Conservation (phyloP, 2,113 vertebrate species). For the Eleginops maclovinus region DNA sequence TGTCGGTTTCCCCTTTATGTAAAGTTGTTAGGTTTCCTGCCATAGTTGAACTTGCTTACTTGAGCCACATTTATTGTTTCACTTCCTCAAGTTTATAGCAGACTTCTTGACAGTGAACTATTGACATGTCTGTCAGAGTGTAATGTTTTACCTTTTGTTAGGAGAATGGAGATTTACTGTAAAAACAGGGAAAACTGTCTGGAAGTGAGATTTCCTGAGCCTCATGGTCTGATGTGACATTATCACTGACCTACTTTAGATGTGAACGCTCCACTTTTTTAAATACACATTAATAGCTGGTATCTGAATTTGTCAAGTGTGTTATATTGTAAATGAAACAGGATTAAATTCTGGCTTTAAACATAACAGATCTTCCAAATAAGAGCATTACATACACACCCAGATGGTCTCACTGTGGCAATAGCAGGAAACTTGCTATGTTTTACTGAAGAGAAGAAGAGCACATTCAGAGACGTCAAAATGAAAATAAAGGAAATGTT, state of each 20-base stretch:
- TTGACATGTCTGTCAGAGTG: neutral
- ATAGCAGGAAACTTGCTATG: neutral
- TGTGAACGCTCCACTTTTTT: constrained; percentile 55
- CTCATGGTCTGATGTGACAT: constrained; percentile 40
- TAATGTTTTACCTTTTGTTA: neutral
- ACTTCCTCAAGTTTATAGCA: constrained; percentile 45
- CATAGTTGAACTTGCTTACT: constrained; percentile 12
- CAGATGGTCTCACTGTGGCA: constrained; percentile 56
- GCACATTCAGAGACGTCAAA: neutral
- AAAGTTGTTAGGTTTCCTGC: neutral
- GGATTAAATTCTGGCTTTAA: constrained; percentile 55
- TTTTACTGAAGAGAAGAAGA: neutral
- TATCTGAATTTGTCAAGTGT: constrained; percentile 43
- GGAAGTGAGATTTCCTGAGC: constrained; percentile 57
- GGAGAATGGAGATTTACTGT: constrained; percentile 27
- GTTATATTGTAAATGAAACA: constrained; percentile 52
- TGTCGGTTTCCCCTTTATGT: constrained; percentile 27
- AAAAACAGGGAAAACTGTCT: constrained; percentile 57
- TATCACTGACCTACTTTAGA: constrained; percentile 70
- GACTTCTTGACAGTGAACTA: neutral
- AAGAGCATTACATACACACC: constrained; percentile 58
- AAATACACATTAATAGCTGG: constrained; percentile 41
- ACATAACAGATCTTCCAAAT: constrained; percentile 59
- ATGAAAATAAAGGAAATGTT: neutral
- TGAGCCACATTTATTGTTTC: constrained; percentile 14